Conservation (phyloP, 2,888 invertebrate genomes). For the Ceriagrion tenellum region DNA sequence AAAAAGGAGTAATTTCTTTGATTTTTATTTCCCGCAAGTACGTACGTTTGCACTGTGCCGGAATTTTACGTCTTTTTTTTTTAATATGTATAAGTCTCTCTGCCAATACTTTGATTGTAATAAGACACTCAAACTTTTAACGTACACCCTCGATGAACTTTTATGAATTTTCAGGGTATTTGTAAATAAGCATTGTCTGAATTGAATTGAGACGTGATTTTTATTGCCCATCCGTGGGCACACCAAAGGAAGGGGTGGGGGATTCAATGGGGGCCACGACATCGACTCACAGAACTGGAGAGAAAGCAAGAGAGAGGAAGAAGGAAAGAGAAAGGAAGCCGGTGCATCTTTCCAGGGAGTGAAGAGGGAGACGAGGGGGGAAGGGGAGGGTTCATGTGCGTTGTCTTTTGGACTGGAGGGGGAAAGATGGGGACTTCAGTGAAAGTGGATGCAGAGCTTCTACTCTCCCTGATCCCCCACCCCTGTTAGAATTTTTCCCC, state of each 20-base stretch:
- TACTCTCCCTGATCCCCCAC: neutral
- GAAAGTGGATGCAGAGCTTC: neutral
- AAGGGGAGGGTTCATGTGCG: neutral
- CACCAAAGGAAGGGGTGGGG: conserved; percentile 63
- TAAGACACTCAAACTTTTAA: conserved; percentile 58
- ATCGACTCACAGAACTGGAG: neutral
- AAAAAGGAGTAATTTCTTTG: conserved; percentile 67
- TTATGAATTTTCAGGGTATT: conserved; percentile 73
- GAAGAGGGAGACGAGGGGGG: conserved; percentile 35
- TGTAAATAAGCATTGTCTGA: conserved; percentile 73
- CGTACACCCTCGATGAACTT: conserved; percentile 69
- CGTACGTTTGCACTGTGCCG: conserved; percentile 68
- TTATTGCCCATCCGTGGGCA: conserved; percentile 43
- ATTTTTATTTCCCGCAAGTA: conserved; percentile 54
- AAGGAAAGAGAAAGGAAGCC: neutral
- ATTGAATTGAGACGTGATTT: conserved; percentile 61
- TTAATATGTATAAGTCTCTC: conserved; percentile 69
- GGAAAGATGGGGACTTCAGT: neutral
- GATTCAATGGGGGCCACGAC: neutral
- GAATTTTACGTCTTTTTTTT: conserved; percentile 68
- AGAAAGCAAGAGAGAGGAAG: neutral
- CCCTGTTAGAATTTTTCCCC: neutral
- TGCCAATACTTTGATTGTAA: conserved; percentile 71
- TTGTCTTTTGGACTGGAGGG: neutral
- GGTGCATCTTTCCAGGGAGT: neutral